Evolutionary conservation across 1,140 invertebrate genomes (phyloP).

Genomic region (Drosophila pallidifrons): DNA sequence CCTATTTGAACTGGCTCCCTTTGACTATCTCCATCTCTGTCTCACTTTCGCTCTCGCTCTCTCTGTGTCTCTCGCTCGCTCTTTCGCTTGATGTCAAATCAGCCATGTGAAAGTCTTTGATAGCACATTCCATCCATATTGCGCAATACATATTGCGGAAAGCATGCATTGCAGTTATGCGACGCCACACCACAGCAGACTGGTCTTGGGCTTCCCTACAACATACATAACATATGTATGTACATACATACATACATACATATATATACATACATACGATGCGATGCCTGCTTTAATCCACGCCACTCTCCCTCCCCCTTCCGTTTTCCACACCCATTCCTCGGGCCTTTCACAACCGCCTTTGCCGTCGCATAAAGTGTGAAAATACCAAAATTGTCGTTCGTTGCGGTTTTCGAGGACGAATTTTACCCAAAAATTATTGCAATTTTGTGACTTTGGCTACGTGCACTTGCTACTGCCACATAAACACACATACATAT

Average conservation of each 20-base stretch:
- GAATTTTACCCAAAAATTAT: constrained; percentile 65
- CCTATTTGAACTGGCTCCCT: not conserved
- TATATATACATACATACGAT: not conserved
- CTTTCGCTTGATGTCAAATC: constrained; percentile 29
- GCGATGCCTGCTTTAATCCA: constrained; percentile 34
- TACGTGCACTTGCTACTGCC: constrained; percentile 61
- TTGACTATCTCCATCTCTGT: not conserved
- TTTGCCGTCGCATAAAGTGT: constrained; percentile 62
- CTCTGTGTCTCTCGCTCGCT: not conserved
- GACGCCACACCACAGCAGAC: not conserved
- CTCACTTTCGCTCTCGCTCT: not conserved
- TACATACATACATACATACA: too few relatives aligned
- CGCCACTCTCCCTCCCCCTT: not conserved
- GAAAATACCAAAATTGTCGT: constrained; percentile 80
- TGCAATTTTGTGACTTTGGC: constrained; percentile 75
- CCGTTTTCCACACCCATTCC: not conserved
- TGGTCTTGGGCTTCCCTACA: constrained; percentile 2
- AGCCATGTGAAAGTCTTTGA: constrained; percentile 46
- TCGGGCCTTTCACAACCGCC: not conserved
- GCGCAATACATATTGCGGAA: constrained; percentile 44
- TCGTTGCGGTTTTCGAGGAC: constrained; percentile 69
- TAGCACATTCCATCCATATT: constrained; percentile 44
- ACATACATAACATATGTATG: too few relatives aligned
- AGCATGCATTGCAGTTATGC: constrained; percentile 32
- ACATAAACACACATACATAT: constrained; percentile 6